phyloP scores from a whole-genome alignment of 1,140 invertebrate species.

The Polypedilum pembai region DNA sequence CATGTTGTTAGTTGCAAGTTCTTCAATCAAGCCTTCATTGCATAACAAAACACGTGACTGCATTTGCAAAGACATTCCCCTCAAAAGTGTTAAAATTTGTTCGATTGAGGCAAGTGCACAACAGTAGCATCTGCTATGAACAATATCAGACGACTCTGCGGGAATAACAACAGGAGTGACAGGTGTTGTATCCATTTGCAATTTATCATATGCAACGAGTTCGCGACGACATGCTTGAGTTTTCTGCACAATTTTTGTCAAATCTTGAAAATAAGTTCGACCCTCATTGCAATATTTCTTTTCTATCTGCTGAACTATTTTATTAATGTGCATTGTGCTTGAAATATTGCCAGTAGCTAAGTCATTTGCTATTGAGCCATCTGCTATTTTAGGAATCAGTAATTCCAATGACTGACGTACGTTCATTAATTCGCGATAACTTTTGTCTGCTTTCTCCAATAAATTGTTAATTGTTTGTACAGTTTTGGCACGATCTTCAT shows the following conservation, averaged over 20 bases:
- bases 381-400: constrained; percentile 42
- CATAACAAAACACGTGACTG: constrained; percentile 71
- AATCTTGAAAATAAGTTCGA: constrained; percentile 88
- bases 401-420: constrained; percentile 82
- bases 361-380: constrained; percentile 39
- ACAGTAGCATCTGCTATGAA: constrained; percentile 65
- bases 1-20: constrained; percentile 85
- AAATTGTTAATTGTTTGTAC: constrained; percentile 82
- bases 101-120: constrained; percentile 82
- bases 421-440: constrained; percentile 81
- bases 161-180: constrained; percentile 24
- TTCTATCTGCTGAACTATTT: constrained; percentile 77
- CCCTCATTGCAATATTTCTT: constrained; percentile 94
- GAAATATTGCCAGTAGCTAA: constrained; percentile 45
- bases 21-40: constrained; percentile 78
- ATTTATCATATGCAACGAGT: constrained; percentile 84
- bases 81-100: constrained; percentile 84
- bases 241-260: constrained; percentile 91
- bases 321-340: constrained; percentile 60
- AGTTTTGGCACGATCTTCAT: constrained; percentile 93
- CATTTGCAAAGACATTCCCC: constrained; percentile 81
- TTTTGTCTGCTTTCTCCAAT: constrained; percentile 88
- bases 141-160: constrained; percentile 30
- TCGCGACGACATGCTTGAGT: constrained; percentile 83
- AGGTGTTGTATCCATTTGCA: constrained; percentile 54